phyloP scores from a whole-genome alignment of 2,888 invertebrate species.

The Leucania comma region DNA sequence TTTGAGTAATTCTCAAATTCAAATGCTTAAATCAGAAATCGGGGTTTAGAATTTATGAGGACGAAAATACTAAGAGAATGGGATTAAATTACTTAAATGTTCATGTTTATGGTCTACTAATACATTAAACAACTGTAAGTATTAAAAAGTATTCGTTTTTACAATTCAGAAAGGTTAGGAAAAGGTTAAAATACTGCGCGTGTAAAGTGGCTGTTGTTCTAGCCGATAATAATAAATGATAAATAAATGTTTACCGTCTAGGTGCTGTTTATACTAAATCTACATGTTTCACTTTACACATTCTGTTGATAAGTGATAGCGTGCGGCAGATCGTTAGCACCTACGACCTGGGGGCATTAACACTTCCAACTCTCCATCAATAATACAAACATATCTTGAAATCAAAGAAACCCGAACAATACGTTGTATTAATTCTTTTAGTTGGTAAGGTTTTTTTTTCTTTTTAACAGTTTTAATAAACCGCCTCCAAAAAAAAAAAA shows the following conservation, averaged over 20 bases:
- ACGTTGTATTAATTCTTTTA: too few relatives aligned
- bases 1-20: too few relatives aligned
- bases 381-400: not conserved
- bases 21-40: too few relatives aligned
- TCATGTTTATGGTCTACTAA: too few relatives aligned
- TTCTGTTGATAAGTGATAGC: conserved; percentile 36
- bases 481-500: too few relatives aligned
- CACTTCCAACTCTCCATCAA: conserved; percentile 7
- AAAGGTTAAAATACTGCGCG: not conserved
- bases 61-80: not conserved
- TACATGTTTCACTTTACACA: conserved; percentile 45
- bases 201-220: conserved; percentile 5
- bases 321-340: conserved; percentile 36
- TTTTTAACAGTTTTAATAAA: too few relatives aligned
- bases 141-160: not conserved
- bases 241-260: conserved; percentile 18
- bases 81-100: not conserved
- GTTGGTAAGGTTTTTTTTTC: too few relatives aligned
- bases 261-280: conserved; percentile 17
- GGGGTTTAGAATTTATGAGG: not conserved
- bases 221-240: conserved; percentile 10
- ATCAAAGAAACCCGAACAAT: not conserved
- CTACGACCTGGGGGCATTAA: conserved; percentile 12
- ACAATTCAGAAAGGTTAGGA: not conserved
- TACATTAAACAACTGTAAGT: not conserved